phyloP scores from a whole-genome alignment of 1,140 invertebrate species.

The Eriosoma lanigerum region DNA sequence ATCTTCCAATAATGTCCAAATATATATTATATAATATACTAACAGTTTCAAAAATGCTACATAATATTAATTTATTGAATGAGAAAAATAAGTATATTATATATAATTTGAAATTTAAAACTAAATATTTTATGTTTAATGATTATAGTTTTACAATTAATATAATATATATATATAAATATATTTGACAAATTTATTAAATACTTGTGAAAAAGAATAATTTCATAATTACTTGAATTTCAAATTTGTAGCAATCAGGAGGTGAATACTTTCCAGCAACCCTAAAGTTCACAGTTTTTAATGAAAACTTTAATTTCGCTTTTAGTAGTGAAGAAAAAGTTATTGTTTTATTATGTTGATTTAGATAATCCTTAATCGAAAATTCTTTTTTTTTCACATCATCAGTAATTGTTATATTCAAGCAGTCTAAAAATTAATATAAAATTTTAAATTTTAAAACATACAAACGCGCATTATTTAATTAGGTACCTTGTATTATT shows the following conservation, averaged over 20 bases:
- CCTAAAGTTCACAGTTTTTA: conserved; percentile 89
- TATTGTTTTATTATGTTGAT: conserved; percentile 66
- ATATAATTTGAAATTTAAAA: too few relatives aligned
- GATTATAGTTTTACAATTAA: too few relatives aligned
- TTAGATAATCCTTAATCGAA: conserved; percentile 65
- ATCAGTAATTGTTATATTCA: conserved; percentile 53
- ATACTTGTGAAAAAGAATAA: too few relatives aligned
- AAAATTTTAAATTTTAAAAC: neutral
- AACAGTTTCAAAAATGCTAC: too few relatives aligned
- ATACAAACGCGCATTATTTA: neutral
- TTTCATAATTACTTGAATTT: conserved; percentile 67
- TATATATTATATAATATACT: too few relatives aligned
- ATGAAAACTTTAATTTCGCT: conserved; percentile 71
- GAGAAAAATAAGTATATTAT: too few relatives aligned
- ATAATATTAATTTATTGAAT: too few relatives aligned
- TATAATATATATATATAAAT: too few relatives aligned
- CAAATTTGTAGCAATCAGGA: conserved; percentile 86
- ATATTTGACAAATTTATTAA: too few relatives aligned
- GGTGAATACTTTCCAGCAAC: conserved; percentile 77
- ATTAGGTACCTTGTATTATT: conserved; percentile 62
- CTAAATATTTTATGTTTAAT: too few relatives aligned
- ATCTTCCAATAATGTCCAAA: too few relatives aligned
- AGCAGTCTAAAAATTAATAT: conserved; percentile 55
- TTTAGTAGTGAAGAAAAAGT: conserved; percentile 76
- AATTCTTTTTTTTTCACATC: conserved; percentile 57